These are phyloP conservation scores for Sweltsa coloradensis DNA, from an alignment of 1,140 invertebrate genomes.

Conservation along the genomic window DNA sequence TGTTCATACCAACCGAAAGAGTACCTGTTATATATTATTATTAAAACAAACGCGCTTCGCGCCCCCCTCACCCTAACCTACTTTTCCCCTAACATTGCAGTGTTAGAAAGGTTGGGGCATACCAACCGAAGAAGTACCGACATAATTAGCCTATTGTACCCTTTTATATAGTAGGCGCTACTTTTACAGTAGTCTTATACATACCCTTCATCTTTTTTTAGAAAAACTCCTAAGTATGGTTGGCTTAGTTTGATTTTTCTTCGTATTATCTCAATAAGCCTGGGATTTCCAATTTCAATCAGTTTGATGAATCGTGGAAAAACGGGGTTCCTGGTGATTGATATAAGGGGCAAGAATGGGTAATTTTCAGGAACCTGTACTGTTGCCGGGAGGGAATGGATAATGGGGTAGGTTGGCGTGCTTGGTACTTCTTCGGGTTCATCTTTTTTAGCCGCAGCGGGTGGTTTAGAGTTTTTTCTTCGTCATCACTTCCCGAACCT, in stretches of 20 bases:
- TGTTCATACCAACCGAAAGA: too few relatives aligned
- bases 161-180: neutral
- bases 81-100: too few relatives aligned
- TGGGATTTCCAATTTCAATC: conserved; percentile 82
- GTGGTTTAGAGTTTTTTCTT: too few relatives aligned
- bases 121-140: too few relatives aligned
- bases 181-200: conserved; percentile 17
- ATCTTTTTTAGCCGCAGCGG: too few relatives aligned
- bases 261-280: conserved; percentile 80
- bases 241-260: conserved; percentile 92
- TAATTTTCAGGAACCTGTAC: conserved; percentile 94
- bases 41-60: too few relatives aligned
- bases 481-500: too few relatives aligned
- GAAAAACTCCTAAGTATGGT: conserved; percentile 94
- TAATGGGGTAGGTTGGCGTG: too few relatives aligned
- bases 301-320: conserved; percentile 98
- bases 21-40: too few relatives aligned
- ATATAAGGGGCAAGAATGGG: conserved; percentile 91
- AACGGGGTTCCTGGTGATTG: conserved; percentile 86
- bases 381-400: conserved; percentile 54
- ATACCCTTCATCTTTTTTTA: conserved; percentile 85
- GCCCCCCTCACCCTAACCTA: too few relatives aligned
- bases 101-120: too few relatives aligned
- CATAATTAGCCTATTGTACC: neutral
- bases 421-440: too few relatives aligned